Evolutionary conservation across 2,797 vertebrate genomes (phyloP), one percentile per base, ranked within the genome.

Genomic region (Halcyon smyrnensis): DNA sequence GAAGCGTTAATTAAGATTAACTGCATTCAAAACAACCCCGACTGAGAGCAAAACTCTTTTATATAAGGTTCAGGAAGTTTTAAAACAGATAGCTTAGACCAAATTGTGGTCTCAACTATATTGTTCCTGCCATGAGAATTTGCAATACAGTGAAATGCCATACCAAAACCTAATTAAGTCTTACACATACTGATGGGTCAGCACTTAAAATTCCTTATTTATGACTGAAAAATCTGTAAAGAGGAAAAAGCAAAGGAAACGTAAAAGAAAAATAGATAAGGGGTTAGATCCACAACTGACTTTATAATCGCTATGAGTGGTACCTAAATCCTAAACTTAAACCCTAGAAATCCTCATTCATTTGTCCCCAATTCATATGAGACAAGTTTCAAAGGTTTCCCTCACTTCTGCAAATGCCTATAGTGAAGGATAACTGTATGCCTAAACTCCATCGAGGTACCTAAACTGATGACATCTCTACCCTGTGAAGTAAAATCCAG

Each of bases 241-340:
- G 34, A 53, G 9, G 21, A 62, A 51, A 51, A 87, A 83, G 19
- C 9, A 64, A 75, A 68, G 32, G 28, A 68, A 14, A 12, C 7
- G 16, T 14, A 50, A 45, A 50, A 23, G 23, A 70, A 84, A 87
- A 51, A 56, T 39, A 28, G 8, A 7, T 9, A 34, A 57, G 8
- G 1, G 20, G 21, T 70, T 68, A 78, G 48, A 54, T 51, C 23
- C 36, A 77, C 37, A 65, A 8, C 1, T 79, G 25, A 34, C 41
- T 75, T 36, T 37, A 13, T 82, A 85, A 43, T 50, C 30, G 27
- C n/a, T 20, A 4, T 48, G 3, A 74, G 11, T 0, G 0, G n/a
- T 73, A 69, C 16, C 46, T 46, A 54, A 88, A 67, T 59, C 3
- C 7, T 65, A 59, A 79, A 74, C 3, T 81, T 54, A 10, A 32